A percentile compares a stretch with the other conserved stretches of the same genome.
Conservation (phyloP, 2,797 vertebrate genomes). For the Echeneis naucrates region DNA sequence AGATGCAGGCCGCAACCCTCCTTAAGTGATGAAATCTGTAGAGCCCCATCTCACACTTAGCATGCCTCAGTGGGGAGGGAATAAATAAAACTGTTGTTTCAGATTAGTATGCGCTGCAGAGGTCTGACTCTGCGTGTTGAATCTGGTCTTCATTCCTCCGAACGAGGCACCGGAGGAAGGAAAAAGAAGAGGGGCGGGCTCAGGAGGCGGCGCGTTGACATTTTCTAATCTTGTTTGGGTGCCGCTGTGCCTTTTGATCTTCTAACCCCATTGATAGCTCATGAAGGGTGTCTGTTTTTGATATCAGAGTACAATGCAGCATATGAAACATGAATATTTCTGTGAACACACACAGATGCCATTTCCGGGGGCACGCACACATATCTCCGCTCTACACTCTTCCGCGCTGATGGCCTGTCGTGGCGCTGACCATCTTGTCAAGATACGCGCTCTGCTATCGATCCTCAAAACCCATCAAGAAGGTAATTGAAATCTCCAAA, state of each 20-base stretch:
- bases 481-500: constrained; percentile 81
- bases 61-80: constrained; percentile 58
- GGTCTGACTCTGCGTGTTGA: constrained; percentile 54
- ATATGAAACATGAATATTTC: constrained; percentile 68
- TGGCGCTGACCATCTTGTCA: constrained; percentile 52
- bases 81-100: constrained; percentile 67
- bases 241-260: constrained; percentile 60
- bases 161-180: constrained; percentile 37
- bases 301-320: constrained; percentile 50
- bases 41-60: constrained; percentile 65
- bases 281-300: constrained; percentile 48
- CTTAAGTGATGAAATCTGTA: constrained; percentile 74
- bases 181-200: constrained; percentile 14
- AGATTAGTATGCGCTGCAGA: constrained; percentile 70
- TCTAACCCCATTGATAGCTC: constrained; percentile 56
- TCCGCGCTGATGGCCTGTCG: constrained; percentile 30
- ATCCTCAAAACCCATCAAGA: constrained; percentile 72
- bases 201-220: constrained; percentile 52
- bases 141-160: constrained; percentile 63
- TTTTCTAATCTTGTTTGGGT: constrained; percentile 77
- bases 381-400: constrained; percentile 29
- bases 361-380: constrained; percentile 39
- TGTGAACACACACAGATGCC: constrained; percentile 23
- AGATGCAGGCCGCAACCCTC: constrained; percentile 67
- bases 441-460: constrained; percentile 67